These are phyloP conservation scores for Ostrea edulis DNA, from an alignment of 1,140 invertebrate genomes.

Conservation along the genomic window DNA sequence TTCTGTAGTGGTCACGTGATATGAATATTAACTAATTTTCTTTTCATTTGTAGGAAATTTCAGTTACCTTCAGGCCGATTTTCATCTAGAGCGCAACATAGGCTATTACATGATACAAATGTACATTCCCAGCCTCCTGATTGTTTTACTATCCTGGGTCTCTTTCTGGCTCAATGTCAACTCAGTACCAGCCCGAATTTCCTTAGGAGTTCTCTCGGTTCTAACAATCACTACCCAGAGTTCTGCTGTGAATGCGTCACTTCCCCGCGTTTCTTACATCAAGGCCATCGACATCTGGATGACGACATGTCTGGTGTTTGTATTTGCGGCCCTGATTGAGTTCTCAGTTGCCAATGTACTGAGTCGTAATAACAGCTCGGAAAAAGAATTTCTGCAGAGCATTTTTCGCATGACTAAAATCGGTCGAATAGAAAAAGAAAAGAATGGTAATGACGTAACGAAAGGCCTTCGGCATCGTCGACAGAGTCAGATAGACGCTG, in stretches of 20 bases:
- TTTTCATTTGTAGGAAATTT: constrained; percentile 70
- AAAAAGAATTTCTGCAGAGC: constrained; percentile 26
- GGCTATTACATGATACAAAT: constrained; percentile 77
- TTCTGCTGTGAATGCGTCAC: constrained; percentile 64
- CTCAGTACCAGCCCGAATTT: constrained; percentile 74
- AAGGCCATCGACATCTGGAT: constrained; percentile 93
- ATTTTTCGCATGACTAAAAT: constrained; percentile 31
- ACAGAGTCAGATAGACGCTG: not conserved
- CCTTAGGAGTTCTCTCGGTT: constrained; percentile 75
- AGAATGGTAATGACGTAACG: constrained; percentile 8
- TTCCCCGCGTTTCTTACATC: constrained; percentile 81
- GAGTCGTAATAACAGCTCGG: constrained; percentile 63
- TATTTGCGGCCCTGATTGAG: constrained; percentile 90
- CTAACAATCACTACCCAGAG: constrained; percentile 76
- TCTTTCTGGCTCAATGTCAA: constrained; percentile 77
- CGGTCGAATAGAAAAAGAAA: constrained; percentile 10
- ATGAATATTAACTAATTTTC: not conserved
- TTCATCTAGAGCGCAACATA: constrained; percentile 72
- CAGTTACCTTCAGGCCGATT: constrained; percentile 73
- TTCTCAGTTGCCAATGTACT: constrained; percentile 86
- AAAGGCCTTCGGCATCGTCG: constrained; percentile 15
- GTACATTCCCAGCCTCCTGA: constrained; percentile 76
- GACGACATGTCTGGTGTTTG: constrained; percentile 92
- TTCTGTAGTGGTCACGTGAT: no score
- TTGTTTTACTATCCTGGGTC: constrained; percentile 77